A percentile compares a stretch with the other conserved stretches of the same genome.
Evolutionary conservation across 1,140 invertebrate genomes (phyloP).

Genomic region (Phortica variegata): DNA sequence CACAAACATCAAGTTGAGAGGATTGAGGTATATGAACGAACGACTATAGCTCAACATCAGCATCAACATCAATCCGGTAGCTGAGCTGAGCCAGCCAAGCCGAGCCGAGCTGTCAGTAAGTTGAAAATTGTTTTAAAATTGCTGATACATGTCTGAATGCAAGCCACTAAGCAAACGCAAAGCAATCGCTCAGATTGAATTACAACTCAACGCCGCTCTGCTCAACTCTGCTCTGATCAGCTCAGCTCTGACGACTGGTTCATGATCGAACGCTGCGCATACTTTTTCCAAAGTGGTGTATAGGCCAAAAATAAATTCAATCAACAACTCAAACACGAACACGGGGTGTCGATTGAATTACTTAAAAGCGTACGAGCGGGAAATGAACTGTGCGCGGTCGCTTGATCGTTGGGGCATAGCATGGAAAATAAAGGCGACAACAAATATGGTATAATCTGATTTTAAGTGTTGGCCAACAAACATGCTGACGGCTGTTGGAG

Average conservation of each 20-base stretch:
- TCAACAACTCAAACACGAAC: constrained; percentile 21
- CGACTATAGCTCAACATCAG: too few relatives aligned
- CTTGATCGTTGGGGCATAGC: constrained; percentile 22
- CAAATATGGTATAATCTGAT: constrained; percentile 54
- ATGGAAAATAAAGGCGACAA: constrained; percentile 18
- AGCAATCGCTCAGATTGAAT: constrained; percentile 55
- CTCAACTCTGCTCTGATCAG: background rate
- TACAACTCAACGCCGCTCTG: constrained; percentile 31
- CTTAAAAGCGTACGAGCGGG: constrained; percentile 25
- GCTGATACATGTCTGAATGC: constrained; percentile 56
- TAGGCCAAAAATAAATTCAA: constrained; percentile 10
- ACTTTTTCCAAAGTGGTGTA: too few relatives aligned
- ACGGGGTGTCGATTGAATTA: constrained; percentile 13
- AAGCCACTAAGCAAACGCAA: constrained; percentile 19
- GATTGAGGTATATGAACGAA: too few relatives aligned
- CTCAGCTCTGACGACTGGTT: background rate
- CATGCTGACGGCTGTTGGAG: too few relatives aligned
- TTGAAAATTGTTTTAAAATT: constrained; percentile 57
- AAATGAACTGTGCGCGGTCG: constrained; percentile 39
- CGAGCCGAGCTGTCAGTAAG: constrained; percentile 53
- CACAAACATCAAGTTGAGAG: background rate
- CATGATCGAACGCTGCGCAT: too few relatives aligned
- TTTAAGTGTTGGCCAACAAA: constrained; percentile 55
- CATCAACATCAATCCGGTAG: constrained; percentile 49
- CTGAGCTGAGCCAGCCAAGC: too few relatives aligned